Conservation (phyloP, 2,113 vertebrate species). For the Percopsis transmontana region DNA sequence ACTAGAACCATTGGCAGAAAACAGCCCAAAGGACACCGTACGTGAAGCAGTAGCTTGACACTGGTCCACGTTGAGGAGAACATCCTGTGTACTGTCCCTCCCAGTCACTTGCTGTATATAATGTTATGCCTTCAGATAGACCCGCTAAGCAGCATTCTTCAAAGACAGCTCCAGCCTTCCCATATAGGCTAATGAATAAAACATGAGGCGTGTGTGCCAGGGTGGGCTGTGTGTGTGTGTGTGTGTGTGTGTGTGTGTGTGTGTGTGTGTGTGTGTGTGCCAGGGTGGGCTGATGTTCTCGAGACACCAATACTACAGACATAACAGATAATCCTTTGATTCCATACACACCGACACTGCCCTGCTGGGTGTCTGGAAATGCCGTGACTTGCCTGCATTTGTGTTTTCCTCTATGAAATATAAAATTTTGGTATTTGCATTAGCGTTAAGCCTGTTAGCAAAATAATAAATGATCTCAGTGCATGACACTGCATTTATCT, state of each 20-base stretch:
- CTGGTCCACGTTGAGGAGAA: slow-evolving; percentile 51
- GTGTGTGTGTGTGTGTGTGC: slow-evolving; percentile 30
- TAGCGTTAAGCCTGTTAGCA: slow-evolving; percentile 28
- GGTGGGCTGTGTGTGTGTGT: slow-evolving; percentile 27
- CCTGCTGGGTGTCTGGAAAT: slow-evolving; percentile 53
- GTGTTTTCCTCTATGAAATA: slow-evolving; percentile 17
- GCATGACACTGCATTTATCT: no score
- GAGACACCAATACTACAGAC: slow-evolving; percentile 54
- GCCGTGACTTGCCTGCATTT: slow-evolving; percentile 20
- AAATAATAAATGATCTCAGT: slow-evolving; percentile 46
- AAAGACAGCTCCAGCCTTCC: slow-evolving; percentile 69
- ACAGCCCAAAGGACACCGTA: slow-evolving; percentile 23
- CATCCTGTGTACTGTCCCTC: slow-evolving; percentile 46
- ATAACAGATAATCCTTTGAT: slow-evolving; percentile 72
- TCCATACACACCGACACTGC: slow-evolving; percentile 57
- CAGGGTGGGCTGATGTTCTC: slow-evolving; percentile 41
- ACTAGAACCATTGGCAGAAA: slow-evolving; percentile 35
- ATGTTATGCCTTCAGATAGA: slow-evolving; percentile 56
- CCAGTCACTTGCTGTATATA: slow-evolving; percentile 50
- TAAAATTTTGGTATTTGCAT: not conserved
- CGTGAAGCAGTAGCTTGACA: slow-evolving; percentile 12
- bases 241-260: slow-evolving; percentile 27
- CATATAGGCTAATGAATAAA: slow-evolving; percentile 76
- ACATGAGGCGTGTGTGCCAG: slow-evolving; percentile 69
- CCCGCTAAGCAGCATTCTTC: slow-evolving; percentile 65